Evolutionary conservation across 2,113 vertebrate genomes (phyloP), one percentile per base, ranked within the genome.

Genomic region (Tetrax tetrax): DNA sequence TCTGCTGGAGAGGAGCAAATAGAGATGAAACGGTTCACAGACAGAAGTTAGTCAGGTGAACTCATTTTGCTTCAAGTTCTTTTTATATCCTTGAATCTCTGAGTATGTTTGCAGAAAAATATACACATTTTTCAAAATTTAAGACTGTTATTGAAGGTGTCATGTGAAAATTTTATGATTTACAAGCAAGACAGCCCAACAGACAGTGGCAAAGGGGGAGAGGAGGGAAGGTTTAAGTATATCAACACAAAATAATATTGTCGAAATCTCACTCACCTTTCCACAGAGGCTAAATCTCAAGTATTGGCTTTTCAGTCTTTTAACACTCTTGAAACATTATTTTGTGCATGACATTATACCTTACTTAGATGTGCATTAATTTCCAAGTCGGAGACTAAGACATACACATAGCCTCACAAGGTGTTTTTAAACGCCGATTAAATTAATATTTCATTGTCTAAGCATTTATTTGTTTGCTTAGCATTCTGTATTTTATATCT

Each of bases 11-110:
- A 90, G 41, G 65, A 91, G 37, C n/a, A 92, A 95, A 96, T 92
- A 79, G 59, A 97, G 91, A 95, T 82, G 37, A 90, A 95, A 92
- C 2, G 14, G 45, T 89, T 95, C 94, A 35, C 54, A 87, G 66
- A 74, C 20, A 76, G 69, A 92, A 87, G 35, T n/a, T 54, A 95
- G 80, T 50, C 72, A 80, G 53, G 57, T 85, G 81, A 95, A 95
- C 69, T 94, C 8, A 89, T 91, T 87, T 91, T 50, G 8, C 21
- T 89, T 75, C 50, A 54, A 61, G 63, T 80, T 94, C 24, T 76
- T 92, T 94, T 72, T 79, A 69, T 66, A 64, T 57, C 53, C 28
- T 71, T 95, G 12, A 76, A 76, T 91, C 20, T 82, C 28, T 89
- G 31, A 45, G 59, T 43, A 4, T 10, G 13, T 71, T 88, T 56